These are phyloP conservation scores for Tenthredo livida DNA, from an alignment of 2,888 invertebrate genomes.

Conservation along the genomic window DNA sequence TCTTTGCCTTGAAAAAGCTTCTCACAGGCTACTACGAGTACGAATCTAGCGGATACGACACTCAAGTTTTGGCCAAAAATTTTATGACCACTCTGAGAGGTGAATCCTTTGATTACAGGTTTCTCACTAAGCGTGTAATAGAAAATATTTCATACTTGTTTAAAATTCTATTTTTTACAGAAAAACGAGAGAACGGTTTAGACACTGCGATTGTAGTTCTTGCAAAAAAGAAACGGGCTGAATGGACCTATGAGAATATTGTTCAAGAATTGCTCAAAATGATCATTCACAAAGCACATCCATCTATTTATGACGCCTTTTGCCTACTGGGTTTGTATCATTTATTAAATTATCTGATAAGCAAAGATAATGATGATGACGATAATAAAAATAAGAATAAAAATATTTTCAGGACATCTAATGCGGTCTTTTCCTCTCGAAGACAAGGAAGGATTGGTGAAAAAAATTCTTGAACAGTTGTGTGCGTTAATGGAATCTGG, in stretches of 20 bases:
- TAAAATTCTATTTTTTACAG: slow-evolving; percentile 57
- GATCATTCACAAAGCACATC: slow-evolving; percentile 65
- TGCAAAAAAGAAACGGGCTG: slow-evolving; percentile 75
- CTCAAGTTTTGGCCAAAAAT: slow-evolving; percentile 69
- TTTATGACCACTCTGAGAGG: slow-evolving; percentile 73
- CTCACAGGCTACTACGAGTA: slow-evolving; percentile 76
- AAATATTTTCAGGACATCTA: slow-evolving; percentile 66
- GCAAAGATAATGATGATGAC: neutral
- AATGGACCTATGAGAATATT: slow-evolving; percentile 76
- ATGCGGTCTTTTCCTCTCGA: slow-evolving; percentile 67
- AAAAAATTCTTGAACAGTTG: slow-evolving; percentile 66
- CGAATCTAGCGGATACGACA: slow-evolving; percentile 68
- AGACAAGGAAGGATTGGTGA: slow-evolving; percentile 61
- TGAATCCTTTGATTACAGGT: slow-evolving; percentile 60
- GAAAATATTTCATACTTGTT: neutral
- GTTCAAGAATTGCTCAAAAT: slow-evolving; percentile 67
- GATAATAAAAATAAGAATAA: slow-evolving; percentile 23
- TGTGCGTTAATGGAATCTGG: slow-evolving; percentile 65
- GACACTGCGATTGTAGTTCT: slow-evolving; percentile 74
- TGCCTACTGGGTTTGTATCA: slow-evolving; percentile 68
- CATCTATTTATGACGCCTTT: slow-evolving; percentile 66
- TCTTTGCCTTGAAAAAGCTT: slow-evolving; percentile 71
- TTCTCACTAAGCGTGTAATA: neutral
- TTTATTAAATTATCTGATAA: neutral
- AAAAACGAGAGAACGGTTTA: slow-evolving; percentile 61